Evolutionary conservation across 2,113 vertebrate genomes (phyloP).

Genomic region (Oenanthe oenanthe): DNA sequence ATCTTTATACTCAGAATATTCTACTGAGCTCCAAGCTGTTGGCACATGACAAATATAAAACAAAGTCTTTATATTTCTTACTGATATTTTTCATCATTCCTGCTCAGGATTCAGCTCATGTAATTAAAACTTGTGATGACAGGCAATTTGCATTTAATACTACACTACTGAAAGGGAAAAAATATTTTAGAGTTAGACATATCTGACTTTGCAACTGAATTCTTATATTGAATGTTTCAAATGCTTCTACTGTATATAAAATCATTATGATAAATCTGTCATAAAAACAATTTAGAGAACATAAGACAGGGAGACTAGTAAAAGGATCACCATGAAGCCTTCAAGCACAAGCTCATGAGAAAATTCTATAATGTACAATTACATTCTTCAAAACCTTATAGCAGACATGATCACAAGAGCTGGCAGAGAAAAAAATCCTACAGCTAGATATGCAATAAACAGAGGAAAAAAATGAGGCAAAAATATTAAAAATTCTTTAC

Average conservation of each 20-base stretch:
- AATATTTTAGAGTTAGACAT: background rate
- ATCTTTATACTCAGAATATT: slow-evolving; percentile 16
- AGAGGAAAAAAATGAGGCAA: background rate
- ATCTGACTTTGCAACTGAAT: background rate
- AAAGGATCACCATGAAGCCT: background rate
- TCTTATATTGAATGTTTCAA: background rate
- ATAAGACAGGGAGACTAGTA: background rate
- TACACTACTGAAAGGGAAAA: background rate
- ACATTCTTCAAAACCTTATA: background rate
- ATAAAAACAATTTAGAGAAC: background rate
- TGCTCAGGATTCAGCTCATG: background rate
- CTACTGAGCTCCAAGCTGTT: slow-evolving; percentile 9
- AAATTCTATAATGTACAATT: background rate
- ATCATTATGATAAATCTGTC: background rate
- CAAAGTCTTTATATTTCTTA: background rate
- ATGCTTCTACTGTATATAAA: background rate
- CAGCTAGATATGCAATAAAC: background rate
- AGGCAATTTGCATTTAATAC: background rate
- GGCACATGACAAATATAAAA: background rate
- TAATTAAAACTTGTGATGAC: background rate
- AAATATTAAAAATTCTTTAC: background rate
- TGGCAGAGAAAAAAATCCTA: background rate
- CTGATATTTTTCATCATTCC: background rate
- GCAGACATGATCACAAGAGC: background rate
- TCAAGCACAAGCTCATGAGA: background rate